Evolutionary conservation across 2,797 vertebrate genomes (phyloP).

Genomic region (Borostomias antarcticus): DNA sequence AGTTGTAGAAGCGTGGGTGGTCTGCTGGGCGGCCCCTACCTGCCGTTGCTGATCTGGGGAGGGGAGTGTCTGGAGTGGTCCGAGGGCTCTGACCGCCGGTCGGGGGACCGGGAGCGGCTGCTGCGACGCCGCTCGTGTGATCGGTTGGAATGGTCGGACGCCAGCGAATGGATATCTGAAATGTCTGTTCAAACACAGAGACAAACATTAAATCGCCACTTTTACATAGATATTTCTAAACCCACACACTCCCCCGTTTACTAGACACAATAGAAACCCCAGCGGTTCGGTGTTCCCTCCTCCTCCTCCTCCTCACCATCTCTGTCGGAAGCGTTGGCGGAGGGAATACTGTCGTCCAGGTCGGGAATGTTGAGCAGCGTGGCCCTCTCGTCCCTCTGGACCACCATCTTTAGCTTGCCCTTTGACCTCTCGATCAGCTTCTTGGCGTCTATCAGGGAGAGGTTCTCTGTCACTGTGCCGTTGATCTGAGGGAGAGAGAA

Average conservation of each 20-base stretch:
- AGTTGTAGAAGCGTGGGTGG: background rate
- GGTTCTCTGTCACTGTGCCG: conserved; percentile 98
- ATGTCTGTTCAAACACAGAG: conserved; percentile 86
- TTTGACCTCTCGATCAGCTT: conserved; percentile 99
- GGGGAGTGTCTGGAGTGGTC: conserved; percentile 96
- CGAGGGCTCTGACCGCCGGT: conserved; percentile 94
- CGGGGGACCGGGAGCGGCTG: conserved; percentile 93
- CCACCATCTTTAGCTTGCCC: conserved; percentile 99
- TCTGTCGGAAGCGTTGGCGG: conserved; percentile 95
- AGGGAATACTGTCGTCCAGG: conserved; percentile 97
- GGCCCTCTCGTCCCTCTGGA: conserved; percentile 95
- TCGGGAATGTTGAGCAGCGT: conserved; percentile 97
- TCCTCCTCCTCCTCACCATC: conserved; percentile 82
- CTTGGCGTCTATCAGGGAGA: conserved; percentile 97
- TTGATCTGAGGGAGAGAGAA: conserved; percentile 88
- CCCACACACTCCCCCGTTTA: background rate
- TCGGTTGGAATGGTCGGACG: conserved; percentile 97
- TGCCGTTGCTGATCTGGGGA: conserved; percentile 95
- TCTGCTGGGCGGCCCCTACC: conserved; percentile 72
- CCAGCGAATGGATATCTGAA: conserved; percentile 99
- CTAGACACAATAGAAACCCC: no score
- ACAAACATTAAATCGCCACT: no score
- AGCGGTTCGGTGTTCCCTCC: background rate
- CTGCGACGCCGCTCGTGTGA: conserved; percentile 92
- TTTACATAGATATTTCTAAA: background rate